Conservation (phyloP, 2,113 vertebrate genomes). For the Corythaeola cristata region DNA sequence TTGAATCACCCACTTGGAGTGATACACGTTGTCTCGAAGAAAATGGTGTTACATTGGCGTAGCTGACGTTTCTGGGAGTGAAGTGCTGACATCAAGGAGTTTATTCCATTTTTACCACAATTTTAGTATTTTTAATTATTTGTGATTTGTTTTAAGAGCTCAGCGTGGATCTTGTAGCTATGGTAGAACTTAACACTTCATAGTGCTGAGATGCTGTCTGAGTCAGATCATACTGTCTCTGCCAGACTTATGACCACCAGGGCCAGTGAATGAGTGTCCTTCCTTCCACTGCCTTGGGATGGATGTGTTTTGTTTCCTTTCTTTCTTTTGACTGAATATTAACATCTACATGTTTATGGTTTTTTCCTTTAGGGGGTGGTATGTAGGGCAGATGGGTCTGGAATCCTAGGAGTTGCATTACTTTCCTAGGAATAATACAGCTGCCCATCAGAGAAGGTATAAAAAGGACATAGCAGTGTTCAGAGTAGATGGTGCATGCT, state of each 20-base stretch:
- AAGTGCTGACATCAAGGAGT: neutral
- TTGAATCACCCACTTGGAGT: neutral
- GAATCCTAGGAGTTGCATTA: accelerated
- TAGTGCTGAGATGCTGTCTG: neutral
- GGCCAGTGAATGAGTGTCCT: neutral
- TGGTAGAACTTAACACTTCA: accelerated
- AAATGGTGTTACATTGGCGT: accelerated
- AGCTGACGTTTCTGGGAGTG: neutral
- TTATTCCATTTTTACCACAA: neutral
- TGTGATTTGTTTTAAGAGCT: neutral
- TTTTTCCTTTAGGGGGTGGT: neutral
- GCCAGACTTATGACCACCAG: neutral
- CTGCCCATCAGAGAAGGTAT: neutral
- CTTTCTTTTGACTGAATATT: neutral
- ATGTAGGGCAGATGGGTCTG: neutral
- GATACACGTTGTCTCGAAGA: neutral
- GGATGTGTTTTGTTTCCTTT: neutral
- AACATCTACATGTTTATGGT: neutral
- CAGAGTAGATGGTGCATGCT: neutral
- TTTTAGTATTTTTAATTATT: neutral
- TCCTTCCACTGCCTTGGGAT: neutral
- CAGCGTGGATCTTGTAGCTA: accelerated
- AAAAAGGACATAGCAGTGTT: neutral
- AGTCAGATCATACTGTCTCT: neutral
- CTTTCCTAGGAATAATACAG: neutral